Percentiles rank a stretch among this genome's conserved stretches.
Conservation (phyloP, 2,888 invertebrate species). For the Escarpia spicata region DNA sequence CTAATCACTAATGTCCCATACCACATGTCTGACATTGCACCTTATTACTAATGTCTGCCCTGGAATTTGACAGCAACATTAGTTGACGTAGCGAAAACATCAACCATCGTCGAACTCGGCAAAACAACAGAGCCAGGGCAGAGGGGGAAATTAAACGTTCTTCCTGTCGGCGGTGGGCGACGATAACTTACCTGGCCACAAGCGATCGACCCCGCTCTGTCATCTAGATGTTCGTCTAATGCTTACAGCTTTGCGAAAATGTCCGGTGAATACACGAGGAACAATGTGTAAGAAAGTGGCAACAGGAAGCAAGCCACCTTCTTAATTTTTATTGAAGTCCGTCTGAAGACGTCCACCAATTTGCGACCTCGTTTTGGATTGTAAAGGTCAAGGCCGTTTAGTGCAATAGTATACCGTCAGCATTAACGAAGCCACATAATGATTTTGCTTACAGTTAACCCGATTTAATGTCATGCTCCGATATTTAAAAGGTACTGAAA, state of each 20-base stretch:
- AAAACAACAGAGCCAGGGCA: background rate
- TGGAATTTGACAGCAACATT: background rate
- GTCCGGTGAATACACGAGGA: background rate
- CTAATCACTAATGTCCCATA: background rate
- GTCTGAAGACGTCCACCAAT: slow-evolving; percentile 16
- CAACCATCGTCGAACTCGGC: background rate
- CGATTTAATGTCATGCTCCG: no score
- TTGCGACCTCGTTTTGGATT: background rate
- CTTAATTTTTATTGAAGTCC: background rate
- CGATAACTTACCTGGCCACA: background rate
- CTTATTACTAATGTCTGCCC: background rate
- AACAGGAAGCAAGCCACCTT: background rate
- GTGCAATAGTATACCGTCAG: background rate
- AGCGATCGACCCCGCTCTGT: background rate
- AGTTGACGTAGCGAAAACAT: background rate
- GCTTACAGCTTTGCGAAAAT: background rate
- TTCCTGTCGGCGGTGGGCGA: background rate
- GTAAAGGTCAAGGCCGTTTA: slow-evolving; percentile 4
- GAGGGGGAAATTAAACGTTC: background rate
- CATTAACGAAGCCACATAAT: background rate
- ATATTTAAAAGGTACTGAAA: no score
- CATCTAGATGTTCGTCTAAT: background rate
- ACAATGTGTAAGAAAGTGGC: background rate
- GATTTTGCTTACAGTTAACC: no score
- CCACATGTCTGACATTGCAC: background rate